Conservation (phyloP, 2,113 vertebrate species). For the Mobula hypostoma region DNA sequence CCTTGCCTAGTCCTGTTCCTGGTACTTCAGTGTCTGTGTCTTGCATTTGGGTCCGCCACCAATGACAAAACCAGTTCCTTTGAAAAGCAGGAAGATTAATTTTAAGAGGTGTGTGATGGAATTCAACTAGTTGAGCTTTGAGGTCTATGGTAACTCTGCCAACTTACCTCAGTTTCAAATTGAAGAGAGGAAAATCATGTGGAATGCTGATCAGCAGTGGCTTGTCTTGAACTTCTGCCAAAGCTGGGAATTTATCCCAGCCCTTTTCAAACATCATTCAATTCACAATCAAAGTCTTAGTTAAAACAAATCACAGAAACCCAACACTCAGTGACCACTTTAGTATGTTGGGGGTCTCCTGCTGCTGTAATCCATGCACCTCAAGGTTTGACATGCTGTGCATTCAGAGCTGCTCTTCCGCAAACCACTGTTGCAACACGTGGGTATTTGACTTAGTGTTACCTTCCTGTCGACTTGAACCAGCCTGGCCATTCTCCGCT, state of each 20-base stretch:
- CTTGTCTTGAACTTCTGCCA: neutral
- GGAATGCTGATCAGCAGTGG: neutral
- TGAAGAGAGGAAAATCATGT: neutral
- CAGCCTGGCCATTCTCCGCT: too few relatives aligned
- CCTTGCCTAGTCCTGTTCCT: too few relatives aligned
- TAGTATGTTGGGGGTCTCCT: too few relatives aligned
- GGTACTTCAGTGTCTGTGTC: too few relatives aligned
- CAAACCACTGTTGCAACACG: too few relatives aligned
- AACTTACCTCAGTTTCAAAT: neutral
- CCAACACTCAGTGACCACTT: too few relatives aligned
- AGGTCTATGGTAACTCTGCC: neutral
- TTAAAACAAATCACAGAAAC: neutral
- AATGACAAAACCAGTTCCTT: neutral
- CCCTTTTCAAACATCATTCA: neutral
- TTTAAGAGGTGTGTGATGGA: neutral
- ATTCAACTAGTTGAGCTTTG: neutral
- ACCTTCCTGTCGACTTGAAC: too few relatives aligned
- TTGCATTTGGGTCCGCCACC: neutral
- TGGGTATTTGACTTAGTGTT: too few relatives aligned
- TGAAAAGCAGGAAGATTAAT: neutral
- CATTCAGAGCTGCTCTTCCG: too few relatives aligned
- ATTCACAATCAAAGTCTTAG: neutral
- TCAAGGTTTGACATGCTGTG: too few relatives aligned
- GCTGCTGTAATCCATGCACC: too few relatives aligned
- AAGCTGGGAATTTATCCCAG: neutral